phyloP scores from a whole-genome alignment of 2,888 invertebrate species.

The Cancer borealis region DNA sequence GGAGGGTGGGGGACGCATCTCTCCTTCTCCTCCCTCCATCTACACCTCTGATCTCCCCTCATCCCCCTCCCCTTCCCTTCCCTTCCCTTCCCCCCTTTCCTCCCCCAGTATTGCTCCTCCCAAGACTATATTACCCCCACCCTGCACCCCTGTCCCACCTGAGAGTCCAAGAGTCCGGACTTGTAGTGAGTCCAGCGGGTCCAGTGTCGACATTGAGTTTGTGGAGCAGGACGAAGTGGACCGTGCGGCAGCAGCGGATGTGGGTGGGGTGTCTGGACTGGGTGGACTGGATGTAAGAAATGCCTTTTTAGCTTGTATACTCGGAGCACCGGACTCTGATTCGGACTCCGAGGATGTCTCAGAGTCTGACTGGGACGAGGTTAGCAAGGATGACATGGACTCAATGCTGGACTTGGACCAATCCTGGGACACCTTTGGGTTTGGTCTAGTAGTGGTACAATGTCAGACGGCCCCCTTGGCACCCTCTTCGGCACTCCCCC shows the following conservation, averaged over 20 bases:
- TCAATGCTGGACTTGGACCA: slow-evolving; percentile 16
- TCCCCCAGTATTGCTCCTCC: neutral
- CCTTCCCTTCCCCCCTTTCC: neutral
- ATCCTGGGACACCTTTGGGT: slow-evolving; percentile 64
- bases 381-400: slow-evolving; percentile 12
- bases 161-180: neutral
- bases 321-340: slow-evolving; percentile 57
- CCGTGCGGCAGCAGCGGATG: neutral
- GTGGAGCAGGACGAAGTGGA: slow-evolving; percentile 32
- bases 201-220: slow-evolving; percentile 64
- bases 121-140: neutral
- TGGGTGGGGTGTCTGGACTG: neutral
- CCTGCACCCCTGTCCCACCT: neutral
- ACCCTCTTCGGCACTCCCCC: too few species aligned
- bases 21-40: neutral
- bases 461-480: neutral
- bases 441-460: neutral
- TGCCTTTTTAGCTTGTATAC: slow-evolving; percentile 60
- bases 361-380: slow-evolving; percentile 57
- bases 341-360: slow-evolving; percentile 49
- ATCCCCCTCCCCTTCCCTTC: neutral
- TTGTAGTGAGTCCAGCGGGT: slow-evolving; percentile 50
- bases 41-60: neutral
- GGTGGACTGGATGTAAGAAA: neutral
- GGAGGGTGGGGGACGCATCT: neutral